Conservation (phyloP, 2,113 vertebrate genomes). For the Epinephelus moara region DNA sequence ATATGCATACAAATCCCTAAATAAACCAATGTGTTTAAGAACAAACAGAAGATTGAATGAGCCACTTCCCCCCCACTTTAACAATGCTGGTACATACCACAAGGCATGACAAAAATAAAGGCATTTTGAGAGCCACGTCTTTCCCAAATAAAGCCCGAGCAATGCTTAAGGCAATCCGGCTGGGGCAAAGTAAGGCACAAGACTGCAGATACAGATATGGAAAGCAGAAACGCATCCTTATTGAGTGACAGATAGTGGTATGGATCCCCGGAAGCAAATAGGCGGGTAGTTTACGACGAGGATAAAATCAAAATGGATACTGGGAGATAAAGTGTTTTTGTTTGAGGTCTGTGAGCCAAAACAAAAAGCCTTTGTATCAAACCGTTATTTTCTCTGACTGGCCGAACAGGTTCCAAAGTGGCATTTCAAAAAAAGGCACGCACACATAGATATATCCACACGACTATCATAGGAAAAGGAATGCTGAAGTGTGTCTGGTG, state of each 20-base stretch:
- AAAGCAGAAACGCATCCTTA: slow-evolving; percentile 17
- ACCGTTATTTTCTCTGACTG: slow-evolving; percentile 64
- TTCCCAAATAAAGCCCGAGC: slow-evolving; percentile 47
- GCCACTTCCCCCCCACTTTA: slow-evolving; percentile 45
- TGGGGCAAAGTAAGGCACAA: slow-evolving; percentile 77
- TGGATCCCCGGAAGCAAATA: slow-evolving; percentile 55
- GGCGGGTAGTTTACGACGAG: slow-evolving; percentile 16
- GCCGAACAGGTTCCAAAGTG: slow-evolving; percentile 76
- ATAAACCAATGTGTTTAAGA: slow-evolving; percentile 54
- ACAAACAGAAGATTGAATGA: slow-evolving; percentile 52
- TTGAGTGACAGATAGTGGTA: slow-evolving; percentile 71
- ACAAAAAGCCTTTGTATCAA: slow-evolving; percentile 62
- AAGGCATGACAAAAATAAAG: slow-evolving; percentile 27
- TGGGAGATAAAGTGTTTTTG: slow-evolving; percentile 26
- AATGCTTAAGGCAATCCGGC: slow-evolving; percentile 46
- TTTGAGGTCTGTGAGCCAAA: slow-evolving; percentile 55
- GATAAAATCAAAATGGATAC: slow-evolving; percentile 37
- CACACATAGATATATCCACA: slow-evolving; percentile 59
- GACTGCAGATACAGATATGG: slow-evolving; percentile 49
- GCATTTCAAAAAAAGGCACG: slow-evolving; percentile 60
- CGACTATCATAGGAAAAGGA: slow-evolving; percentile 72
- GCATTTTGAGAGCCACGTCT: slow-evolving; percentile 23
- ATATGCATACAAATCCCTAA: slow-evolving; percentile 64
- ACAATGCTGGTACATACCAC: slow-evolving; percentile 63
- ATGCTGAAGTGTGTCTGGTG: slow-evolving; percentile 83